Base-by-base conservation (phyloP, 2,113 vertebrate species). In the Clarias magur region DNA sequence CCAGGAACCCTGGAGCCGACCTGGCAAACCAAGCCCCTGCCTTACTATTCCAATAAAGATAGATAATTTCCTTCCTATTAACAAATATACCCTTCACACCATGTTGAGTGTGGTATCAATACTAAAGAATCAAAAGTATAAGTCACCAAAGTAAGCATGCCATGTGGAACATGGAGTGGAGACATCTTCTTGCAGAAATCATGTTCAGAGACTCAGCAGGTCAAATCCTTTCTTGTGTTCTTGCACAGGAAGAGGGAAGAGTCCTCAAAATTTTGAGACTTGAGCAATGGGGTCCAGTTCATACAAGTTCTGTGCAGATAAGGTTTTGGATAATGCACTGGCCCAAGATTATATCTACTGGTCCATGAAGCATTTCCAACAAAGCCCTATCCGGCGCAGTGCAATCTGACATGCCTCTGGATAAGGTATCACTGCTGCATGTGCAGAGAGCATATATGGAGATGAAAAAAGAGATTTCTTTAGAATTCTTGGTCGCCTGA, bases 391-490 rank as follows among this genome's bases (percentile, higher is more conserved):
- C 19, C 0, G 0, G 78, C 79, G 88, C 88, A 1, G 73, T 80
- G 3, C 4, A 89, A 3, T 92, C 92, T 68, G 81, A 91, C 68
- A 42, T 89, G 54, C 90, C 0, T n/a, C 88, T 0, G 73, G 84
- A 4, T 9, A 88, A 19, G 90, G 87, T 1, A 21, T 94, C 19
- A 82, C 60, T 1, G 87, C 81, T 23, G 0, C 76, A 11, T 94
- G 93, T 19, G 53, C 90, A 5, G 88, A 89, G 60, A 91, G n/a
- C n/a, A 25, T 89, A 80, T 12, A 91, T 94, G 23, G 91, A 92
- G 82, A 94, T 87, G 48, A 90, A 92, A 68, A 89, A 68, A 89
- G 17, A n/a, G 94, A 94, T 48, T 86, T 94, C 27, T 84, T 94
- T 80, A 90, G 93, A 23, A 91, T 80, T 2, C 6, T 91, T 3